phyloP scores from a whole-genome alignment of 2,797 vertebrate genomes.

The Anguilla marmorata region DNA sequence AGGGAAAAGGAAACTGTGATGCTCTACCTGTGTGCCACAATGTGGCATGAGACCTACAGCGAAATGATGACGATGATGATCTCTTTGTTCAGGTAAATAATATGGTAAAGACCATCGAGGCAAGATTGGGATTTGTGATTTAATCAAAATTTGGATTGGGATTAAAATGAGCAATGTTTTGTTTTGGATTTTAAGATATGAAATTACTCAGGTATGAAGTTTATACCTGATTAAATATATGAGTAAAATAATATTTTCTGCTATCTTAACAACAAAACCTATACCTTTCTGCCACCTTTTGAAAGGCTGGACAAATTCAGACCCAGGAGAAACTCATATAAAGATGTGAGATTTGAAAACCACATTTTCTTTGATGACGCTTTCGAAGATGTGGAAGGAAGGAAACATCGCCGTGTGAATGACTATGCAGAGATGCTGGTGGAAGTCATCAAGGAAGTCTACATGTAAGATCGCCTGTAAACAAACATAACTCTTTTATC shows the following conservation, averaged over 20 bases:
- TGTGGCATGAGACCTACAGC: slow-evolving; percentile 69
- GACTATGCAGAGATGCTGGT: slow-evolving; percentile 58
- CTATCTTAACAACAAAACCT: not conserved
- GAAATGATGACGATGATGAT: slow-evolving; percentile 69
- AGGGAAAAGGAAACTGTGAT: slow-evolving; percentile 31
- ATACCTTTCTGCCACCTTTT: slow-evolving; percentile 17
- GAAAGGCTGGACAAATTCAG: slow-evolving; percentile 64
- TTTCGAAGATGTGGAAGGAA: slow-evolving; percentile 44
- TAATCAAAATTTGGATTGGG: not conserved
- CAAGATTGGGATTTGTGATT: not conserved
- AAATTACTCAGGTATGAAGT: not conserved
- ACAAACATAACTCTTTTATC: not conserved
- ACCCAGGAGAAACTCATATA: slow-evolving; percentile 38
- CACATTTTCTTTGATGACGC: slow-evolving; percentile 72
- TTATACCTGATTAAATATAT: not conserved
- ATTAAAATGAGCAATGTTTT: not conserved
- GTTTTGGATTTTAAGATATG: not conserved
- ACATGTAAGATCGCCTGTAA: slow-evolving; percentile 50
- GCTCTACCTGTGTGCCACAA: slow-evolving; percentile 64
- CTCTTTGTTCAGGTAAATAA: slow-evolving; percentile 63
- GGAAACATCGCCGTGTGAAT: slow-evolving; percentile 51
- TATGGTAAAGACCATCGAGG: not conserved
- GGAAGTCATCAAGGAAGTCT: slow-evolving; percentile 58
- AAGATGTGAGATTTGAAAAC: slow-evolving; percentile 60
- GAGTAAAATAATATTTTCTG: not conserved